A percentile compares a stretch with the other conserved stretches of the same genome.
Evolutionary conservation across 2,888 invertebrate species (phyloP).

Genomic region (Hymenopus coronatus): DNA sequence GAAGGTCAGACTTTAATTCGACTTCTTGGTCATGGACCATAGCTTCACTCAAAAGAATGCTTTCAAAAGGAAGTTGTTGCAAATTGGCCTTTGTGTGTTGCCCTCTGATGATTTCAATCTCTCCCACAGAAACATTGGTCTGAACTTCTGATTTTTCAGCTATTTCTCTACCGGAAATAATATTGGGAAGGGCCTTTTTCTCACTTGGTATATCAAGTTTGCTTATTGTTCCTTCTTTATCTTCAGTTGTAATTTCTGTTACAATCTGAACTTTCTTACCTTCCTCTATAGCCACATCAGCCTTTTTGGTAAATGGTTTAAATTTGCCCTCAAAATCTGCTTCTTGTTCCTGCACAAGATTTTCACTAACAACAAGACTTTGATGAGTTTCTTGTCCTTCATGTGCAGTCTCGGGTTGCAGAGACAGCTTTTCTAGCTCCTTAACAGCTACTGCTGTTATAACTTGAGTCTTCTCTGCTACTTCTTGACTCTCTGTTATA

Average conservation of each 20-base stretch:
- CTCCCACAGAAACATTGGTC: constrained; percentile 42
- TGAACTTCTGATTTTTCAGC: constrained; percentile 46
- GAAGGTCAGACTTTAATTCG: constrained; percentile 34
- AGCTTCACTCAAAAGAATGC: constrained; percentile 40
- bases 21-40: constrained; percentile 40
- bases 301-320: constrained; percentile 47
- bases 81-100: constrained; percentile 39
- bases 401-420: constrained; percentile 38
- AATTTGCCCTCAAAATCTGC: constrained; percentile 42
- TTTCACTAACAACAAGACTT: constrained; percentile 40
- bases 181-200: constrained; percentile 34
- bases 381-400: constrained; percentile 40
- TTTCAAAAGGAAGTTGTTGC: constrained; percentile 38
- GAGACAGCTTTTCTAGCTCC: constrained; percentile 34
- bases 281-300: constrained; percentile 46
- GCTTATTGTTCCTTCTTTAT: constrained; percentile 42
- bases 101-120: constrained; percentile 42
- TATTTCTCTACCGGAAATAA: constrained; percentile 45
- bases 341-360: constrained; percentile 43
- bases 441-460: constrained; percentile 19
- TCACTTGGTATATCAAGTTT: constrained; percentile 28
- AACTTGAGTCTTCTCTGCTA: constrained; percentile 30
- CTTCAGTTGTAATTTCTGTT: constrained; percentile 44
- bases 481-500: constrained; percentile 40
- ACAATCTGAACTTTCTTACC: constrained; percentile 39